Evolutionary conservation across 2,797 vertebrate species (phyloP), one percentile per base, ranked within the genome.

Genomic region (Sorex maritimensis): DNA sequence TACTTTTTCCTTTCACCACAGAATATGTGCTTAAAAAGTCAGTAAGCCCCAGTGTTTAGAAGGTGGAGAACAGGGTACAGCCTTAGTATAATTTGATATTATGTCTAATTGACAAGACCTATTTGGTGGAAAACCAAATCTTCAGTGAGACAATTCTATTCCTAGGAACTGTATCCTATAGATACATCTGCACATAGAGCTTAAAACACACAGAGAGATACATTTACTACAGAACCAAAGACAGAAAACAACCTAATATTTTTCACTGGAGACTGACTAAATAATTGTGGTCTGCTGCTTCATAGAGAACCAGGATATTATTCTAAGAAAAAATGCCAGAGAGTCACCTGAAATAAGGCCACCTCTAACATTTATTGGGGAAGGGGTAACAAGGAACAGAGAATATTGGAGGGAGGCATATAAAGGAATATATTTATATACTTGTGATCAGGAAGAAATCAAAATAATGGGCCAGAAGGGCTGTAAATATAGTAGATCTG

Each of bases 41-140:
- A 28, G 7, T 67, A 92, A 94, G 26, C 17, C 9, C 46, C 73
- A 55, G 15, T 44, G 4, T 80, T 85, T 71, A 61, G 12, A 44
- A 44, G n/a, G 12, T 7, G 0, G 30, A 14, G 26, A 30, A 7
- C 6, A 24, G 78, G 6, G 12, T 81, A 13, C 34, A 13, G 41
- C 88, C 67, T 21, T 1, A 34, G 5, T n/a, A 46, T 41, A 63
- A 86, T 41, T 34, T 44, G 65, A 11, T 72, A 30, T 7, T 17
- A 79, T 46, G 12, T 74, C 74, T 86, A 63, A 58, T 14, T 65
- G 55, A n/a, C 44, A 79, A 91, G 52, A 79, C 79, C 24, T 46
- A 52, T 75, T 85, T 71, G 87, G 61, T 73, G 65, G 69, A 85
- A 88, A 95, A 88, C 34, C 13, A 90, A 88, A 65, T 83, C 87